Base-by-base conservation (phyloP, 2,113 vertebrate species). In the Seriola dumerili region DNA sequence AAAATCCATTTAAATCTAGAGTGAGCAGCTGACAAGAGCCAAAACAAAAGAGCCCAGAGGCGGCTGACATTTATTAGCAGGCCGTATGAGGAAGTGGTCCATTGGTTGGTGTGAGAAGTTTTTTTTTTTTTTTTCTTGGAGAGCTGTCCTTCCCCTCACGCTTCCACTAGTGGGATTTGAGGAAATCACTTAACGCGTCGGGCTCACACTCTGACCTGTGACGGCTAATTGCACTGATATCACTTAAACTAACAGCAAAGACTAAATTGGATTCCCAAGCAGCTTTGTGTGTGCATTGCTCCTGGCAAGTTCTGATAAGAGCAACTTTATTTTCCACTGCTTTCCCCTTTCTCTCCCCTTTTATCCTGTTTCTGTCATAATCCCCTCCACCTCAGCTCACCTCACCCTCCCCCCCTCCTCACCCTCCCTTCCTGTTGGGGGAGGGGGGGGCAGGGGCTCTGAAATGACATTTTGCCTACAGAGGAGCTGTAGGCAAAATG, bases 231-330 rank as follows among this genome's bases (percentile, higher is more conserved):
- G 93, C 85, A 29, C 87, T 85, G 86, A 91, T 94, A 94, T 93
- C 89, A 91, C 89, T 91, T 92, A 89, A 93, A 85, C 90, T 87
- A 94, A 93, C 91, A 91, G 89, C 80, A 32, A 44, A 70, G 81
- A 84, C 87, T 91, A 92, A 94, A 94, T 93, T 91, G 89, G 91
- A 92, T 93, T 93, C 76, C 82, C 58, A 34, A 81, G 80, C 74
- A 85, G 92, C 92, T 92, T 88, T 92, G 86, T 93, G 88, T 66
- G 78, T 17, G 7, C 88, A 32, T 66, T 64, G 89, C 94, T 93
- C 64, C 94, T 95, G 93, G 92, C 91, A 58, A 86, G 64, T 90
- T 91, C 73, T 64, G 93, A 95, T 95, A 94, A 95, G 90, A 89
- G 81, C 70, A 92, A 92, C 91, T 94, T 94, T 93, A 93, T 94